Evolutionary conservation across 2,888 invertebrate genomes (phyloP), one percentile per base, ranked within the genome.

Genomic region (Ophraella communa): DNA sequence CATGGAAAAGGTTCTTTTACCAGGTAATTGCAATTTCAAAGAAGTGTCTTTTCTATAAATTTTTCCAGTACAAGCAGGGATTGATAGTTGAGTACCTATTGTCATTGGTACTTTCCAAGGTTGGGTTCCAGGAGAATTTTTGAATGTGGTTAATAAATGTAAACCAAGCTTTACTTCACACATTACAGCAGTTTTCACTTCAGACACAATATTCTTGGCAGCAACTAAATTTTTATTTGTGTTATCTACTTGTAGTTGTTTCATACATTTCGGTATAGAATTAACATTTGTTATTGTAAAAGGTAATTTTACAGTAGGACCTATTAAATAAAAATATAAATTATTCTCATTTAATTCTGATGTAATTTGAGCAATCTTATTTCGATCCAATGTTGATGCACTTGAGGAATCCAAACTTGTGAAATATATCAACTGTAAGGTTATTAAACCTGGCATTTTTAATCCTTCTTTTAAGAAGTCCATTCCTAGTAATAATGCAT

Each of bases 261-360:
- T 56, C 71, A 70, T 73, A 51, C 70, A 68, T 24, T 65, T 53
- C 8, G 24, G 10, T 4, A 73, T 53, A 49, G 64, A 68, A 4
- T 64, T 39, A 10, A 20, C 30, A 54, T 58, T 57, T 20, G 60
- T 63, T 18, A 73, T 64, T 17, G 65, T 64, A 33, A 57, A 69
- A 4, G 67, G 67, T 27, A 69, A 61, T 10, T 65, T 51, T 7
- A 72, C 62, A n/a, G 65, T 18, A 7, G 71, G 73, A 10, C 73
- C 73, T 44, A 71, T 63, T 52, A 73, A 60, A 51, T 72, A 73
- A 5, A 73, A 35, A 62, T 61, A 72, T 35, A 73, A 68, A 8
- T 68, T 52, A 45, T 66, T 45, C 20, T 64, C 39, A 10, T 65
- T 70, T 33, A 70, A n/a, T 54, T 66, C 45, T n/a, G 60, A 27